These are phyloP conservation scores for Sminthurides aquaticus DNA, from an alignment of 2,888 invertebrate genomes.

Conservation along the genomic window DNA sequence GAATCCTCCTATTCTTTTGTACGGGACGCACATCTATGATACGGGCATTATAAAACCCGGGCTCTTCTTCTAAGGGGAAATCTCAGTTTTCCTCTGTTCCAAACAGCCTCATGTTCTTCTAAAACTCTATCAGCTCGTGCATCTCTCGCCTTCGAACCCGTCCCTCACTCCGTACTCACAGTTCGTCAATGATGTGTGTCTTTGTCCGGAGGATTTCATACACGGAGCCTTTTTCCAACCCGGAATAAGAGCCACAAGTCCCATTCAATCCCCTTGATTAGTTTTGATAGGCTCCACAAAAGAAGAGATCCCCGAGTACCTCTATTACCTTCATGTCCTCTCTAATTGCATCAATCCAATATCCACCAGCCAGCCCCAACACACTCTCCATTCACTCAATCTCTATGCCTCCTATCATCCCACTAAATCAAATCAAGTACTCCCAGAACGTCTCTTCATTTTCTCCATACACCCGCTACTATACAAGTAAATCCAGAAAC, in stretches of 20 bases:
- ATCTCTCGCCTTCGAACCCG: no score
- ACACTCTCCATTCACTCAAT: background rate
- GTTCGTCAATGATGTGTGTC: no score
- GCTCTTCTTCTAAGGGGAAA: no score
- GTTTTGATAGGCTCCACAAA: constrained; percentile 29
- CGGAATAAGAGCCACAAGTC: constrained; percentile 22
- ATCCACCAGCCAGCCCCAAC: background rate
- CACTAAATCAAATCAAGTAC: background rate
- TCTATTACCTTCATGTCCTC: constrained; percentile 24
- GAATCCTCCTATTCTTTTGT: no score
- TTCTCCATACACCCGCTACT: background rate
- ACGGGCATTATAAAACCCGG: no score
- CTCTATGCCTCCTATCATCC: background rate
- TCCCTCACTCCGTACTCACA: no score
- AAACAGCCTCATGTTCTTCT: no score
- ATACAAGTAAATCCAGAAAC: background rate
- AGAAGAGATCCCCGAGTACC: constrained; percentile 14
- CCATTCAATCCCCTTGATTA: constrained; percentile 29
- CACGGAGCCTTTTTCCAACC: no score
- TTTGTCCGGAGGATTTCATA: no score
- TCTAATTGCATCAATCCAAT: constrained; percentile 21
- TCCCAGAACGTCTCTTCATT: background rate
- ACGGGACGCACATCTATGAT: no score
- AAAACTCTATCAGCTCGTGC: no score
- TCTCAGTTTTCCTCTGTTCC: no score